A percentile compares a stretch with the other conserved stretches of the same genome.
Evolutionary conservation across 2,113 vertebrate genomes (phyloP).

Genomic region (Xiphorhynchus elegans): DNA sequence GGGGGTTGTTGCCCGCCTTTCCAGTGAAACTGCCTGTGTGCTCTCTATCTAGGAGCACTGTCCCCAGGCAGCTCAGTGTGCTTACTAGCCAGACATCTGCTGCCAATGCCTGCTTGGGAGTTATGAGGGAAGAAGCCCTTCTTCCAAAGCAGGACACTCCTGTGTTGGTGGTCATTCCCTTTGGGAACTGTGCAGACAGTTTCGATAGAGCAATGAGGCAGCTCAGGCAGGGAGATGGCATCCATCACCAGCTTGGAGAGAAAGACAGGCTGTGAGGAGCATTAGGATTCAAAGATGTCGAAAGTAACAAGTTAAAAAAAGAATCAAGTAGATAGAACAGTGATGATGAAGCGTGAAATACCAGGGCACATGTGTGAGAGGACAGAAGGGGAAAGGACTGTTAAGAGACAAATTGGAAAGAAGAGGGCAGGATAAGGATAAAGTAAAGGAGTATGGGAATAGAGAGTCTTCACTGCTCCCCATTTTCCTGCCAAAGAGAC

Average conservation of each 20-base stretch:
- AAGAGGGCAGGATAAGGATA: neutral
- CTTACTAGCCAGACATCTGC: neutral
- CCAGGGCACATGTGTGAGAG: neutral
- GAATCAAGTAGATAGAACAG: neutral
- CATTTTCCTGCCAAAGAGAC: neutral
- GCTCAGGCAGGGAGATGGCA: neutral
- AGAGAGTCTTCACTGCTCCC: neutral
- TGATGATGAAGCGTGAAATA: neutral
- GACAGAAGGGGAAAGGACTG: neutral
- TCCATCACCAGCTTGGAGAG: neutral
- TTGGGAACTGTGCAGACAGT: neutral
- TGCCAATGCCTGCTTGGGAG: accelerated
- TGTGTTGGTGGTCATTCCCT: neutral
- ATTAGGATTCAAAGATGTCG: neutral
- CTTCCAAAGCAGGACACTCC: neutral
- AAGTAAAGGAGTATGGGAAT: neutral
- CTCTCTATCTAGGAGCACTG: neutral
- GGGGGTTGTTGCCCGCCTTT: neutral
- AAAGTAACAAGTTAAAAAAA: neutral
- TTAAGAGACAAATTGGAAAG: neutral
- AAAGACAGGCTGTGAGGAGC: neutral
- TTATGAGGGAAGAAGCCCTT: neutral
- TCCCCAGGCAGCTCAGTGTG: accelerated
- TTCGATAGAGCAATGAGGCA: neutral
- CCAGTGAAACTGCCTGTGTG: neutral